These are phyloP conservation scores for Falco rusticolus DNA, from an alignment of 2,797 vertebrate genomes.

Conservation along the genomic window DNA sequence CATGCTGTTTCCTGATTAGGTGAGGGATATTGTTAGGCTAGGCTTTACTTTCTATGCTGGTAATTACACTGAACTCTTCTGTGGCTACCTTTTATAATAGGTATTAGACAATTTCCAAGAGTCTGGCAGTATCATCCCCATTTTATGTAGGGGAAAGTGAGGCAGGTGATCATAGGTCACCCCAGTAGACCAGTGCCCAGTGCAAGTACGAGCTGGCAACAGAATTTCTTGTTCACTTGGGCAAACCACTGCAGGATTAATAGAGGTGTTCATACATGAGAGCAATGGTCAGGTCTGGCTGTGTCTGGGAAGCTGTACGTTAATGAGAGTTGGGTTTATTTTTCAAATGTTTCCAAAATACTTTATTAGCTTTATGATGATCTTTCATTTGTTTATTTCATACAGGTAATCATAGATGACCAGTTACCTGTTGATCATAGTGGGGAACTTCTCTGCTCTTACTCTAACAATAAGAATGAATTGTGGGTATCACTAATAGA, in stretches of 20 bases:
- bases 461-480: constrained; percentile 97
- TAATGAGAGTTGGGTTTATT: background rate
- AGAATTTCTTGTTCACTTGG: background rate
- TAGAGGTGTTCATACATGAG: background rate
- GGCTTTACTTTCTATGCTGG: background rate
- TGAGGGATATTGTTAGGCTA: background rate
- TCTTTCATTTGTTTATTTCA: constrained; percentile 9
- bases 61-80: background rate
- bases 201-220: background rate
- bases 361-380: background rate
- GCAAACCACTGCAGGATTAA: background rate
- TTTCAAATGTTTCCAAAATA: background rate
- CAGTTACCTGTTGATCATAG: constrained; percentile 92
- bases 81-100: background rate
- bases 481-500: constrained; percentile 98
- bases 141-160: background rate
- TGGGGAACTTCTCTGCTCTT: constrained; percentile 96
- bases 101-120: background rate
- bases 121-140: background rate
- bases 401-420: constrained; percentile 96
- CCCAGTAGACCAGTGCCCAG: background rate
- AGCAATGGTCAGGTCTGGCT: background rate
- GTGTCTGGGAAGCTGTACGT: background rate
- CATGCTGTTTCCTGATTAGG: background rate
- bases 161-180: background rate